Conservation (phyloP, 2,113 vertebrate genomes). For the Mobula hypostoma region DNA sequence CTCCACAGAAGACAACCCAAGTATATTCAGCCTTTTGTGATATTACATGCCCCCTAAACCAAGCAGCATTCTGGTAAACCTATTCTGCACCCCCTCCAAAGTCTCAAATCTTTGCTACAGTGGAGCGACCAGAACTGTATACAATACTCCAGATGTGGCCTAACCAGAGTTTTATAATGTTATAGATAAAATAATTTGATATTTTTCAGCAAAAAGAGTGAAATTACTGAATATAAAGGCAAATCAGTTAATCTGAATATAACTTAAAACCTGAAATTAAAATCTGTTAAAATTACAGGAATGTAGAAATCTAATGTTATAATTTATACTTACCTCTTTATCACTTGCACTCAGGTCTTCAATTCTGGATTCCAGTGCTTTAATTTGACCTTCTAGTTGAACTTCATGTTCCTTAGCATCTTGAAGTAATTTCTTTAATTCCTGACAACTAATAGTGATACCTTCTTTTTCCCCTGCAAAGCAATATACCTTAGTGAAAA, state of each 20-base stretch:
- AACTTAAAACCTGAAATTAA: not conserved
- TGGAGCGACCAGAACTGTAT: no score
- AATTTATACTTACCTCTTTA: slow-evolving; percentile 62
- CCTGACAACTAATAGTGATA: slow-evolving; percentile 69
- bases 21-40: no score
- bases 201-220: not conserved
- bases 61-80: no score
- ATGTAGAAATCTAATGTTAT: not conserved
- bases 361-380: slow-evolving; percentile 71
- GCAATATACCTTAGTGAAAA: not conserved
- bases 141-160: no score
- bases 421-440: slow-evolving; percentile 72
- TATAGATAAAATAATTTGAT: not conserved
- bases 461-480: slow-evolving; percentile 81
- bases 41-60: no score
- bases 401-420: slow-evolving; percentile 70
- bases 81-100: no score
- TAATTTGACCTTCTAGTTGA: slow-evolving; percentile 73
- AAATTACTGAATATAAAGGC: not conserved
- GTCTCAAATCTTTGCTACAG: no score
- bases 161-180: no score
- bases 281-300: not conserved
- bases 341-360: slow-evolving; percentile 66
- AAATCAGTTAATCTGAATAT: not conserved
- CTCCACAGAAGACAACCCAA: no score